Percentiles rank a stretch among this genome's conserved stretches.
phyloP scores from a whole-genome alignment of 2,797 vertebrate species.

The Gastrophryne carolinensis region DNA sequence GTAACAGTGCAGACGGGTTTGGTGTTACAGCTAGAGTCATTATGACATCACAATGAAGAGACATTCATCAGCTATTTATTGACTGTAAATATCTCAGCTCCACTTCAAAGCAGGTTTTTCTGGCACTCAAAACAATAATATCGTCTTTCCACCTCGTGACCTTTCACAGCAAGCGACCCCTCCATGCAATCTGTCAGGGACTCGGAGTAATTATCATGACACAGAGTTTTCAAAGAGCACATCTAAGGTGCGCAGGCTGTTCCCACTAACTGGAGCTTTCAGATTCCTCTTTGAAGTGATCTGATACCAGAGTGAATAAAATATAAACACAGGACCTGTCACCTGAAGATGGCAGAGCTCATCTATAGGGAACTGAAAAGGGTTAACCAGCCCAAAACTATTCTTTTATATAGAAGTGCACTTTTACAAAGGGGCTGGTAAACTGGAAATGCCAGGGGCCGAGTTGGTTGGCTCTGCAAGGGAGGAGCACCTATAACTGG shows the following conservation, averaged over 20 bases:
- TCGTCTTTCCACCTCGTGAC: constrained; percentile 59
- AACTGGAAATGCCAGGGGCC: too few species aligned
- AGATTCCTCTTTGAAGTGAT: constrained; percentile 51
- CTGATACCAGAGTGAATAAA: constrained; percentile 38
- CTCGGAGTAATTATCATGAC: constrained; percentile 61
- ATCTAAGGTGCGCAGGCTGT: constrained; percentile 56
- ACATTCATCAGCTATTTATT: constrained; percentile 54
- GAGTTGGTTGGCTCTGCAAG: too few species aligned
- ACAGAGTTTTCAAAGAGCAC: constrained; percentile 57
- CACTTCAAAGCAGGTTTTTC: constrained; percentile 62
- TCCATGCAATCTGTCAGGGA: constrained; percentile 59
- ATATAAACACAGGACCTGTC: not conserved
- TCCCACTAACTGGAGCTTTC: constrained; percentile 38
- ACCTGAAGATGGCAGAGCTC: not conserved
- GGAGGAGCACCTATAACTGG: too few species aligned
- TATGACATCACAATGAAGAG: constrained; percentile 50
- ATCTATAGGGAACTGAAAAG: not conserved
- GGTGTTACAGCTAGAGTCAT: too few species aligned
- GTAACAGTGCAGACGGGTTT: too few species aligned
- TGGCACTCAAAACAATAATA: constrained; percentile 53
- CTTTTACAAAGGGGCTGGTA: too few species aligned
- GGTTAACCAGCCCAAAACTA: too few species aligned
- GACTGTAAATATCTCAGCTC: constrained; percentile 56
- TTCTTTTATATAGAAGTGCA: too few species aligned
- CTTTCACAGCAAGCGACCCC: constrained; percentile 58